Conservation (phyloP, 1,140 invertebrate genomes). For the Vanessa tameamea region DNA sequence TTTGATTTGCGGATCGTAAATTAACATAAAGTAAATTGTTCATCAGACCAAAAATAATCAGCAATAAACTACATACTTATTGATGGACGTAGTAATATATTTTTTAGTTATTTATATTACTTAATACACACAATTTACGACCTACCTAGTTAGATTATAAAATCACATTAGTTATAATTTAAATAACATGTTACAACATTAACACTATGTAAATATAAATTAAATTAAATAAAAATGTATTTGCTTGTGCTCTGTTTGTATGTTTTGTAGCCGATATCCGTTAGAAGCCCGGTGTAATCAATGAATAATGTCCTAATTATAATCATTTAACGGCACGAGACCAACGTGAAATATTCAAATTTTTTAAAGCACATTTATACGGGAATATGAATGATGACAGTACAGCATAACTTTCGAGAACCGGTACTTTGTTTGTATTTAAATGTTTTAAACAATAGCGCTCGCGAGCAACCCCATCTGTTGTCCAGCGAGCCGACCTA, state of each 20-base stretch:
- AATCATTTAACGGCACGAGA: slow-evolving; percentile 54
- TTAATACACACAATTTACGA: too few species aligned
- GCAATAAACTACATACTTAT: too few species aligned
- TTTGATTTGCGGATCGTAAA: too few species aligned
- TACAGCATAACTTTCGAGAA: slow-evolving; percentile 43
- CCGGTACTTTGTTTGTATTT: slow-evolving; percentile 50
- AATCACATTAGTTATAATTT: too few species aligned
- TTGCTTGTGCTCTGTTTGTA: neutral
- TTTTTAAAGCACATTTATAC: slow-evolving; percentile 44
- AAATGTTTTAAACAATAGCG: slow-evolving; percentile 54
- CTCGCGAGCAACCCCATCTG: slow-evolving; percentile 56
- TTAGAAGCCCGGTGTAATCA: neutral
- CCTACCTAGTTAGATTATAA: too few species aligned
- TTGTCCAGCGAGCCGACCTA: slow-evolving; percentile 43
- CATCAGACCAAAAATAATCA: too few species aligned
- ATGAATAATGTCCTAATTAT: slow-evolving; percentile 52
- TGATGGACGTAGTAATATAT: too few species aligned
- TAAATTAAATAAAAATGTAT: neutral
- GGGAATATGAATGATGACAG: slow-evolving; percentile 49
- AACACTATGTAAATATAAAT: too few species aligned
- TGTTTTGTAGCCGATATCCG: neutral
- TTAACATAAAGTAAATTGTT: too few species aligned
- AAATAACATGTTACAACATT: too few species aligned
- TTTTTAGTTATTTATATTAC: too few species aligned
- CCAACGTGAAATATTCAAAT: slow-evolving; percentile 48